Conservation (phyloP, 2,797 vertebrate species). For the Rhyacichthys aspro region DNA sequence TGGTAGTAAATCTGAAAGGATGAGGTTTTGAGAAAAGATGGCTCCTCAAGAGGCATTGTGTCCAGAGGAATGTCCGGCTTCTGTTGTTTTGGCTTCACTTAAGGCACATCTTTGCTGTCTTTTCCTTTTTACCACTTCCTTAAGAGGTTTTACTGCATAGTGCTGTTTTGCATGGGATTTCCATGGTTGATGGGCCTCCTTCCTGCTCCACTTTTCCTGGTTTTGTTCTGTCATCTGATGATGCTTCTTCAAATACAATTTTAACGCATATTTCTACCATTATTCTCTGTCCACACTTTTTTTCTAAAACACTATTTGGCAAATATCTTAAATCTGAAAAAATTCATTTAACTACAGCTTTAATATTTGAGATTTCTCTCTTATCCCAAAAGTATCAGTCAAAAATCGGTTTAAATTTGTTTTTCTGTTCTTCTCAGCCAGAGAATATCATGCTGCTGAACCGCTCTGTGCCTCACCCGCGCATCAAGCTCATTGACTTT, state of each 20-base stretch:
- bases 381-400: too few species aligned
- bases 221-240: constrained; percentile 19
- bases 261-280: not conserved
- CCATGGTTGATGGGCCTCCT: constrained; percentile 45
- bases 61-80: constrained; percentile 32
- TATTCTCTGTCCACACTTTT: too few species aligned
- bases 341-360: too few species aligned
- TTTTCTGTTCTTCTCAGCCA: constrained; percentile 78
- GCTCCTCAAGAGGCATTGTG: constrained; percentile 17
- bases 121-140: constrained; percentile 44
- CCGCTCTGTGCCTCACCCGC: constrained; percentile 91
- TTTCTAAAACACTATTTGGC: not conserved
- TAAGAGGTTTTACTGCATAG: constrained; percentile 25
- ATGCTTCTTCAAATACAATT: not conserved
- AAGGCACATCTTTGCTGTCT: constrained; percentile 21
- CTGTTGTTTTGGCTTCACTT: constrained; percentile 25
- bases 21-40: constrained; percentile 11
- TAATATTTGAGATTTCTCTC: too few species aligned
- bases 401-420: not conserved
- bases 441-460: constrained; percentile 99
- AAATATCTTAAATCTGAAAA: too few species aligned
- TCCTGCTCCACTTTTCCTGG: constrained; percentile 48
- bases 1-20: constrained; percentile 10
- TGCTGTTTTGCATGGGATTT: constrained; percentile 66
- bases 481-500: constrained; percentile 99